A percentile compares a stretch with the other conserved stretches of the same genome.
Evolutionary conservation across 1,140 invertebrate genomes (phyloP).

Genomic region (Achroia grisella): DNA sequence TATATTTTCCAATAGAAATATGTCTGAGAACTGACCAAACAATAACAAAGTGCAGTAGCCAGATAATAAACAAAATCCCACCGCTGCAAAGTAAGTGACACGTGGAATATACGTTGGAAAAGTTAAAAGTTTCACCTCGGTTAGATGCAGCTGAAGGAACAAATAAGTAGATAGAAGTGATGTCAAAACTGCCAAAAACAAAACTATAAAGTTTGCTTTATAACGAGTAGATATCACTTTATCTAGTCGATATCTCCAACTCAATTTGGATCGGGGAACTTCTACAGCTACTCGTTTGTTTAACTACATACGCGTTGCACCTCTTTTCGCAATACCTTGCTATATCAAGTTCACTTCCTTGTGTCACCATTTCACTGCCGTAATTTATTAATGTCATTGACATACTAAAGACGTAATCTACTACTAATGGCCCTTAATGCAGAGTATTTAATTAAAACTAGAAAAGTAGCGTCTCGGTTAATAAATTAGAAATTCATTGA

Average conservation of each 20-base stretch:
- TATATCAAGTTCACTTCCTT: too few relatives aligned
- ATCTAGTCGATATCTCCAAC: conserved; percentile 66
- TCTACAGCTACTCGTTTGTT: background rate
- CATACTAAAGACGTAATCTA: background rate
- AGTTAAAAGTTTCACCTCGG: conserved; percentile 63
- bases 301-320: too few relatives aligned
- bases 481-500: conserved; percentile 28
- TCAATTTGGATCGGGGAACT: conserved; percentile 54
- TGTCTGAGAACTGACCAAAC: conserved; percentile 11
- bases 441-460: conserved; percentile 19
- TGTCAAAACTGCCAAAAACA: conserved; percentile 74
- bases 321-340: too few relatives aligned
- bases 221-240: conserved; percentile 63
- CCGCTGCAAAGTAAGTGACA: conserved; percentile 42
- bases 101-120: conserved; percentile 46
- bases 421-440: background rate
- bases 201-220: conserved; percentile 73
- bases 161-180: conserved; percentile 68
- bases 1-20: background rate
- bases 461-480: conserved; percentile 15
- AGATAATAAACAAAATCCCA: conserved; percentile 39
- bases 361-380: too few relatives aligned
- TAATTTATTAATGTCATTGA: background rate
- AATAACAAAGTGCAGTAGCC: conserved; percentile 23
- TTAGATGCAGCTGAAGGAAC: conserved; percentile 62